Base-by-base conservation (phyloP, 2,113 vertebrate genomes). In the Saguinus midas region DNA sequence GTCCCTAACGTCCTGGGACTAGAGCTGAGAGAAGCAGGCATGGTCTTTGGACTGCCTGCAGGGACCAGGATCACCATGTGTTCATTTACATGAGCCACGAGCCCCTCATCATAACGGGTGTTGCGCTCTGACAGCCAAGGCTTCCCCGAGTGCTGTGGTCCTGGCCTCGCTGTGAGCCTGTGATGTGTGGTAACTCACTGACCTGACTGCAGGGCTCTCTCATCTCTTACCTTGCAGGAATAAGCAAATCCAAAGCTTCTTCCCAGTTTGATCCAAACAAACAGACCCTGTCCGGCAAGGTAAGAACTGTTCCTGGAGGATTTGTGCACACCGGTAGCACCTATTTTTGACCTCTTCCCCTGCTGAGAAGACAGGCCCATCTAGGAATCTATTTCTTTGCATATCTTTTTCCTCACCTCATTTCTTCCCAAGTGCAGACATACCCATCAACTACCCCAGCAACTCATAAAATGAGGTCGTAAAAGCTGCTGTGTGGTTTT, bases 181-280 rank as follows among this genome's bases (percentile, higher is more conserved):
- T 0, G 2, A 6, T 2, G 21, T 11, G 6, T 35, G 0, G 35
- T 2, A 1, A 0, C 91, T 45, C 61, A 37, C 13, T 23, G 17
- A 25, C 79, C 0, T 85, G 57, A 37, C 37, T 55, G 0, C 58
- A 1, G 35, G 76, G 50, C 73, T 37, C 90, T 61, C 37, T 94
- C 52, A 40, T 23, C 43, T 70, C 72, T 97, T 35, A 52, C 92
- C 76, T 91, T 21, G 55, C 93, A 99, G 99, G 98, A 97, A 98
- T 98, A 96, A 98, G 98, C 83, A 99, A 99, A 97, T 45, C 98
- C 7, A 99, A 99, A 80, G 98, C 98, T 58, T 98, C 98, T 0
- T 90, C 98, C 12, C 99, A 99, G 5, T 99, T 99, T 96, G 99
- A 99, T 98, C 99, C 99, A 29, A 98, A 99, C 97, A 98, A 98